Evolutionary conservation across 2,888 invertebrate genomes (phyloP).

Genomic region (Drepana falcataria): DNA sequence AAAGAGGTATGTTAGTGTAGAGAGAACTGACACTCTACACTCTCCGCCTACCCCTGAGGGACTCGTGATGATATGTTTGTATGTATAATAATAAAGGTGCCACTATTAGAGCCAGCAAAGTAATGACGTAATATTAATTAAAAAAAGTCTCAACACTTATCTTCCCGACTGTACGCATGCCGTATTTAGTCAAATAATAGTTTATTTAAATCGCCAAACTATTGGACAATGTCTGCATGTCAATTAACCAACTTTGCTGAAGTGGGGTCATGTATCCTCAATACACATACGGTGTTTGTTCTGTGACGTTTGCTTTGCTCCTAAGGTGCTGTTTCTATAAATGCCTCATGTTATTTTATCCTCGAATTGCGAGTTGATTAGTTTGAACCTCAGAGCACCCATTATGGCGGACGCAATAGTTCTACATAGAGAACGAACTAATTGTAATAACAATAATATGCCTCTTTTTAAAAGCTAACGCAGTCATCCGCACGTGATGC

Average conservation of each 20-base stretch:
- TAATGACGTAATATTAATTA: no score
- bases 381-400: not conserved
- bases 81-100: no score
- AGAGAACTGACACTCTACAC: no score
- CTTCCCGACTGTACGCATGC: conserved; percentile 20
- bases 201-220: conserved; percentile 61
- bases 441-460: no score
- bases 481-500: no score
- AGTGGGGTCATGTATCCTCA: conserved; percentile 27
- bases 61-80: no score
- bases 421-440: no score
- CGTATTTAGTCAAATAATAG: conserved; percentile 40
- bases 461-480: no score
- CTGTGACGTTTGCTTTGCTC: conserved; percentile 21
- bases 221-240: conserved; percentile 52
- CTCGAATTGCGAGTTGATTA: not conserved
- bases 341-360: conserved; percentile 20
- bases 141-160: conserved; percentile 5
- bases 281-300: conserved; percentile 31
- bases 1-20: no score
- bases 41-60: no score
- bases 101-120: no score
- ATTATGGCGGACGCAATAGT: no score
- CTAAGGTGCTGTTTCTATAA: conserved; percentile 36
- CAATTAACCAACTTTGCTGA: conserved; percentile 46